phyloP scores from a whole-genome alignment of 2,888 invertebrate species.

The Leptinotarsa juncta region DNA sequence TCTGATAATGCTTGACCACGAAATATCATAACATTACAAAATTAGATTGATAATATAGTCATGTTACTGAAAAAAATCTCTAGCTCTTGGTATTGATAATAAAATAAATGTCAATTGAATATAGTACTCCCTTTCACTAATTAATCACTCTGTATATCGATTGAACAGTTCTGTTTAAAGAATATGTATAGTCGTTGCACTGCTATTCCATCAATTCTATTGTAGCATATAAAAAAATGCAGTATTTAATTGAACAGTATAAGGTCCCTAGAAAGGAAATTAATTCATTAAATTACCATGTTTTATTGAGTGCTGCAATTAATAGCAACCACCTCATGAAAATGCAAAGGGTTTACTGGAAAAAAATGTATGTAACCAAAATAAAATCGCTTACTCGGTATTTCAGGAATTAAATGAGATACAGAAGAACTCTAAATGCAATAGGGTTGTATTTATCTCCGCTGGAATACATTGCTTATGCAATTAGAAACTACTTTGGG shows the following conservation, averaged over 20 bases:
- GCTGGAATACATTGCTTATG: constrained; percentile 1
- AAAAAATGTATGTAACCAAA: background rate
- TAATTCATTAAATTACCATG: background rate
- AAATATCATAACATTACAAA: no score
- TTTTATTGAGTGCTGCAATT: background rate
- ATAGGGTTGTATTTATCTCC: background rate
- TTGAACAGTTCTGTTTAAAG: no score
- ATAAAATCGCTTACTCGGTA: background rate
- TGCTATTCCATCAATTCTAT: background rate
- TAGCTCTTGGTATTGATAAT: no score
- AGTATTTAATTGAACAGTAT: background rate
- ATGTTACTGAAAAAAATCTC: no score
- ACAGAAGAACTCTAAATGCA: background rate
- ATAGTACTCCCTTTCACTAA: no score
- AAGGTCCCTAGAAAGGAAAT: background rate
- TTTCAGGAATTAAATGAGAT: constrained; percentile 9
- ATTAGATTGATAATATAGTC: no score
- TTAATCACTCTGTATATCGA: no score
- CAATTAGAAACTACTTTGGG: background rate
- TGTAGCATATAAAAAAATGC: background rate
- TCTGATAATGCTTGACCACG: no score
- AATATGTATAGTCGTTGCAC: no score
- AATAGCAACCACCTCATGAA: constrained; percentile 1
- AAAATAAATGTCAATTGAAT: no score
- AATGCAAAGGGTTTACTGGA: background rate